Evolutionary conservation across 2,113 vertebrate species (phyloP), one percentile per base, ranked within the genome.

Genomic region (Labeo catla): DNA sequence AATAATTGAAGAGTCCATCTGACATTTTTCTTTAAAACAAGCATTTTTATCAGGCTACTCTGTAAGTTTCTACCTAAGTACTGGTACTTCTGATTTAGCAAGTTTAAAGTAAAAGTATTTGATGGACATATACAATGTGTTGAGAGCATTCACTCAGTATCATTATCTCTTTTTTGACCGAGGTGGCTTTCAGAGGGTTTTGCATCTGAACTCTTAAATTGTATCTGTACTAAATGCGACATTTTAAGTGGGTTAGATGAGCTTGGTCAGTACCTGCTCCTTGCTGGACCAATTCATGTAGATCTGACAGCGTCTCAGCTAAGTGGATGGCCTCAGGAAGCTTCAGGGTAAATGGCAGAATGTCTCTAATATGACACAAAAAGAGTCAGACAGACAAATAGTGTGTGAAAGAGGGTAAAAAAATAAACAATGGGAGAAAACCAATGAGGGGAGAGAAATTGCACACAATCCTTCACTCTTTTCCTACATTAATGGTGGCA

Each of bases 271-370:
- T 91, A 99, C 97, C 96, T 91, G 96, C 92, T 92, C 97, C 98
- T 59, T 97, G 94, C 89, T 97, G 97, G 89, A 96, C 95, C 90
- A 97, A 91, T 90, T 96, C 95, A 94, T 98, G 96, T 84, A 98
- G 96, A n/a, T 97, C 96, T 87, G 95, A 93, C 91, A 97, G 96
- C 13, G 96, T 96, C 91, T 96, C 97, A 81, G 97, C 96, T 83
- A 94, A 91, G 84, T 95, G 93, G 90, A 98, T 95, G 89, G 95
- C 96, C 78, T 95, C 95, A 91, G 98, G 98, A 91, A 99, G 93
- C 93, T 96, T 97, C 92, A 99, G 94, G 76, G 96, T 96, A 91
- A 97, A 98, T 0, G 98, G 97, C 89, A 99, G 94, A 68, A 99
- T 94, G 57, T 99, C 98, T 91, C 98, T 99, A 73, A 85, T 61